Percentiles rank a stretch among this genome's conserved stretches.
phyloP scores from a whole-genome alignment of 2,888 invertebrate genomes.

The Nomada ferruginata region DNA sequence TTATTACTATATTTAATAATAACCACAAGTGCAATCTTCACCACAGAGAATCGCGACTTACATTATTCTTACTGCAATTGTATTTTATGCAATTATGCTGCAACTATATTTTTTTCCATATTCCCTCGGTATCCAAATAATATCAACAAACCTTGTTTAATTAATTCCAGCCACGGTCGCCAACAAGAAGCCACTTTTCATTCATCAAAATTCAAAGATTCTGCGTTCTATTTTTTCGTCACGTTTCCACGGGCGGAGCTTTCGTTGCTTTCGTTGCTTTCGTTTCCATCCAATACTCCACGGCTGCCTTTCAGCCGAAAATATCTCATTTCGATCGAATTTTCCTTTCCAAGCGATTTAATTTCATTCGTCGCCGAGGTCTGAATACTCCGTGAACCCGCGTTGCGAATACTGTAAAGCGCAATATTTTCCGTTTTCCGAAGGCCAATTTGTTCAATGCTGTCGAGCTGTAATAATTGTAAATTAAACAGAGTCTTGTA shows the following conservation, averaged over 20 bases:
- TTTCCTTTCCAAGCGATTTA: slow-evolving; percentile 31
- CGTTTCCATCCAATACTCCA: background rate
- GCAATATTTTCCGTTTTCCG: no score
- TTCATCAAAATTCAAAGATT: slow-evolving; percentile 13
- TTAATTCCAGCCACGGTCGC: slow-evolving; percentile 3
- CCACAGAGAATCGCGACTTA: no score
- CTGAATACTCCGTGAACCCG: slow-evolving; percentile 45
- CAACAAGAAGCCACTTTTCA: background rate
- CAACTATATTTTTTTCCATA: background rate
- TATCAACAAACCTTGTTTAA: slow-evolving; percentile 1
- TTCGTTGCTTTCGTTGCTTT: no score
- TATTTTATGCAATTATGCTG: background rate
- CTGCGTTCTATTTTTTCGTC: background rate
- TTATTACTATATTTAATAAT: no score
- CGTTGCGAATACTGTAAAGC: background rate
- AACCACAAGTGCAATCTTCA: no score
- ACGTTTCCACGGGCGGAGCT: background rate
- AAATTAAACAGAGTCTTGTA: background rate
- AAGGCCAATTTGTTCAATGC: background rate
- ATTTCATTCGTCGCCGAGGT: slow-evolving; percentile 40
- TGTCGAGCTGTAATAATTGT: background rate
- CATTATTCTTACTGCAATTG: no score
- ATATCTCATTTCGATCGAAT: slow-evolving; percentile 27
- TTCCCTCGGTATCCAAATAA: background rate
- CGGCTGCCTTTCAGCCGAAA: background rate